Evolutionary conservation across 2,797 vertebrate species (phyloP), one percentile per base, ranked within the genome.

Genomic region (Tenualosa thibaudeaui): DNA sequence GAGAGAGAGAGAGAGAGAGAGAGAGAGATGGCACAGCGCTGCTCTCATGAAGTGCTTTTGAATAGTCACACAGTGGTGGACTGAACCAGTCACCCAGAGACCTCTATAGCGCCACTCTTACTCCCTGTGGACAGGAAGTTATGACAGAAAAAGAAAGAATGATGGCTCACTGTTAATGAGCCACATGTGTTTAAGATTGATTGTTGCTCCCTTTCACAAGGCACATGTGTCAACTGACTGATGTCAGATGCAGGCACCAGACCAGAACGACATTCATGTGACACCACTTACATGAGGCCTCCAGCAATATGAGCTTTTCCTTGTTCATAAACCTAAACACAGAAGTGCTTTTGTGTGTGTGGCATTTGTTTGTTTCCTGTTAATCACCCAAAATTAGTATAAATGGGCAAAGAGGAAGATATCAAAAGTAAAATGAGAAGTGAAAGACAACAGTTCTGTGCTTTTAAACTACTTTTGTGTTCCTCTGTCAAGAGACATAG

Each of bases 311-410:
- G 31, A 75, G 12, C 15, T 31, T 40, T 31, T 15, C 68, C 46
- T 46, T 46, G 46, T 46, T 46, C 46, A 43, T 19, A 40, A 17
- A 15, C 31, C 31, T 4, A 71, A 71, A 71, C 60, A 65, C 60
- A 65, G n/a, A 13, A 13, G 65, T 17, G 65, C 37, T 12, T 53
- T 10, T 53, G 51, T 53, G 50, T 51, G 50, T 46, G 15, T 97
- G 97, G 89, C 98, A 53, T 53, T 53, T 92, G 4, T 97, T 96
- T 37, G 26, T 31, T 68, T 68, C 62, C 62, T 68, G 24, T 31
- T 37, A 68, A 9, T 68, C 62, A 53, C 51, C 15, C 51, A 53
- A 13, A 53, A 40, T 5, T 15, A 75, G 65, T 24, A 46, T 4
- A 7, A 46, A 46, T 46, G 46, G 46, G 46, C 7, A 46, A 3